These are phyloP conservation scores for Hymenopus coronatus DNA, from an alignment of 2,888 invertebrate species.

Conservation along the genomic window DNA sequence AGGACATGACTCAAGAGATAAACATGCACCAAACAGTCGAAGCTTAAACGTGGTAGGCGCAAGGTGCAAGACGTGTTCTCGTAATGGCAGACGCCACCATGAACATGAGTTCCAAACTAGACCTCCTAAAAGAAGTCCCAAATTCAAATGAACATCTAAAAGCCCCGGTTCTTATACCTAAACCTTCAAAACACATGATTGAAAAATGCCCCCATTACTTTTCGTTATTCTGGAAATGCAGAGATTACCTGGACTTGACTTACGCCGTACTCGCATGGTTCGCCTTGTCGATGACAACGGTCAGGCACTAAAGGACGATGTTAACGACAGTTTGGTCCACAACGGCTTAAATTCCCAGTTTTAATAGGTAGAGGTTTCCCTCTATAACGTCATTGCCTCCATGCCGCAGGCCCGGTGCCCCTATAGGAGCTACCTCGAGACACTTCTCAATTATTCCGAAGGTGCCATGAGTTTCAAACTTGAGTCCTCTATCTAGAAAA, in stretches of 20 bases:
- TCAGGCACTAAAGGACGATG: too few species aligned
- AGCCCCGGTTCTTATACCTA: too few species aligned
- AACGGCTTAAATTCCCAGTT: too few species aligned
- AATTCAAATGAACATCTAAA: too few species aligned
- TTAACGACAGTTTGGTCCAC: too few species aligned
- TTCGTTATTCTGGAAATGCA: too few species aligned
- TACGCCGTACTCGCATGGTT: too few species aligned
- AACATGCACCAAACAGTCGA: background rate
- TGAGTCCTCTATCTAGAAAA: background rate
- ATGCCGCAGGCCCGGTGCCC: background rate
- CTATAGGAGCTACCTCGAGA: background rate
- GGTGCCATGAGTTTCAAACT: background rate
- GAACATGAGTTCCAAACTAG: background rate
- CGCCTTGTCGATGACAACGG: too few species aligned
- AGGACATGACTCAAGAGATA: accelerated
- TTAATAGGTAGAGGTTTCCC: background rate
- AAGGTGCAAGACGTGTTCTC: background rate
- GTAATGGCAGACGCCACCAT: background rate
- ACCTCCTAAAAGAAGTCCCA: background rate
- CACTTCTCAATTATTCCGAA: background rate
- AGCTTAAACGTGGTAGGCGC: background rate
- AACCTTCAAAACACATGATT: too few species aligned
- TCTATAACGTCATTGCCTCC: background rate
- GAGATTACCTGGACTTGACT: too few species aligned
- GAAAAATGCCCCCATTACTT: too few species aligned